These are phyloP conservation scores for Chrysolina haemoptera DNA, from an alignment of 2,888 invertebrate genomes.

Conservation along the genomic window DNA sequence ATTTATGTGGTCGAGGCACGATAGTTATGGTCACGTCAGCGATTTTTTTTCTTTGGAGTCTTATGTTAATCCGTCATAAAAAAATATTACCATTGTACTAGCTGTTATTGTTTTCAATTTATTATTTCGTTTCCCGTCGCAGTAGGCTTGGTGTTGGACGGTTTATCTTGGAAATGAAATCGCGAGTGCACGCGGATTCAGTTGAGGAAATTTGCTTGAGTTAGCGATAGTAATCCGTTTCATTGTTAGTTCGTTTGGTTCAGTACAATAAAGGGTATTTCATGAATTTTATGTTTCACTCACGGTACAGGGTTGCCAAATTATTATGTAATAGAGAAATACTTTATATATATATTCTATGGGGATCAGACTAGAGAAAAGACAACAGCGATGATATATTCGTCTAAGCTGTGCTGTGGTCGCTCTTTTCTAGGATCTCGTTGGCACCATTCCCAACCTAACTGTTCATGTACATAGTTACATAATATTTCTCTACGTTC, in stretches of 20 bases:
- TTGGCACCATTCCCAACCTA: too few species aligned
- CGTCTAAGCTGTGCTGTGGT: too few species aligned
- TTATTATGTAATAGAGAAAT: too few species aligned
- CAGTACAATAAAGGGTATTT: background rate
- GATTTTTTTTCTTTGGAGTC: slow-evolving; percentile 56
- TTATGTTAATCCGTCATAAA: slow-evolving; percentile 61
- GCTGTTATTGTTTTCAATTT: slow-evolving; percentile 53
- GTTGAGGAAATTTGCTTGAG: background rate
- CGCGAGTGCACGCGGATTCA: slow-evolving; percentile 28
- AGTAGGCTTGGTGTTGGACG: background rate
- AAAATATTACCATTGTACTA: slow-evolving; percentile 51
- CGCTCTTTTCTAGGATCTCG: too few species aligned
- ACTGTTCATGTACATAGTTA: too few species aligned
- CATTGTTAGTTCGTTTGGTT: background rate
- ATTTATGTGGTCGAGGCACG: slow-evolving; percentile 65
- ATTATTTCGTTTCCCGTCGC: slow-evolving; percentile 28
- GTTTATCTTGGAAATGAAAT: slow-evolving; percentile 13
- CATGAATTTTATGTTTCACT: too few species aligned
- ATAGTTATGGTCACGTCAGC: slow-evolving; percentile 66
- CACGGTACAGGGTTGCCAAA: too few species aligned
- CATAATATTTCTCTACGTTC: too few species aligned
- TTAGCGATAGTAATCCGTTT: background rate
- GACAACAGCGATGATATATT: too few species aligned
- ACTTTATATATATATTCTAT: too few species aligned
- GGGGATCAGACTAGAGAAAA: too few species aligned